Evolutionary conservation across 2,888 invertebrate genomes (phyloP), one percentile per base, ranked within the genome.

Genomic region (Xylota sylvarum): DNA sequence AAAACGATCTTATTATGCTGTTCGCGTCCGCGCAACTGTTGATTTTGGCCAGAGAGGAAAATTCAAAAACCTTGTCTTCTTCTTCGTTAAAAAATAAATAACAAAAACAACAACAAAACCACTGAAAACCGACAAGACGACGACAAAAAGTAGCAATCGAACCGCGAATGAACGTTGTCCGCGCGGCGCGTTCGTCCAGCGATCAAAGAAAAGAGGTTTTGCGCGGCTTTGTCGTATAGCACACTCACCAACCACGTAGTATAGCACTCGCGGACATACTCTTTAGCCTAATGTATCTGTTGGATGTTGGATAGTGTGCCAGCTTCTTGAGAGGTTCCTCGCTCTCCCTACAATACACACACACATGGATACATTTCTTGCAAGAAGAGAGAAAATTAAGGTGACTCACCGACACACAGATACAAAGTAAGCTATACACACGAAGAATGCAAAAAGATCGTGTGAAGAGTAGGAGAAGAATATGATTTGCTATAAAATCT

Each of bases 21-120:
- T 86, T 74, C 82, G 82, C 86, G 82, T 86, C 46, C 86, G 86
- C 86, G 86, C 86, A 86, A 86, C 86, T 86, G 86, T 86, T 81
- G 85, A 81, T 86, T 81, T 81, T 77, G 55, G 62, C 43, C 77
- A 77, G 81, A 86, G 86, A 81, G 81, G 72, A 86, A 64, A 82
- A 78, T 82, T 81, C 72, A 76, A 86, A n/a, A 86, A 69, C 76
- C 86, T 62, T 40, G 27, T 62, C 73, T 48, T 60, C 27, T 43
- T 46, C 60, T 72, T 58, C 73, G 73, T 62, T 50, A 37, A 48
- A 50, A 50, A 73, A 7, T 14, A 35, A 27, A 32, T 0, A 4
- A 37, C 9, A 37, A 6, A 5, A 5, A 32, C 32, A 7, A 32
- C 37, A 37, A 37, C 9, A 17, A 46, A 50, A 48, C 58, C 58